A percentile compares a stretch with the other conserved stretches of the same genome.
These are phyloP conservation scores for Patella depressa DNA, from an alignment of 2,888 invertebrate species.

Conservation along the genomic window DNA sequence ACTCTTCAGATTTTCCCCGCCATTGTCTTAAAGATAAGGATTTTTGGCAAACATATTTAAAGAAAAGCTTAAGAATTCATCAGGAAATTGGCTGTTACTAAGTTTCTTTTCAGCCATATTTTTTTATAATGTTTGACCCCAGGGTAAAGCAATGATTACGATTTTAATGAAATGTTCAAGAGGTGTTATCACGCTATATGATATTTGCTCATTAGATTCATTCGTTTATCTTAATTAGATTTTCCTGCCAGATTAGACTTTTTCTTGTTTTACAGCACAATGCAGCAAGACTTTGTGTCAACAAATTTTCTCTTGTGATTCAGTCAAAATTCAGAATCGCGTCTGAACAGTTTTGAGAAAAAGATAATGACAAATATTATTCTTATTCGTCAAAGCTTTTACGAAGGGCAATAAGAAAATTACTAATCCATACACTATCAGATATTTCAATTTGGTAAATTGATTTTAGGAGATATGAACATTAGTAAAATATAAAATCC, in stretches of 20 bases:
- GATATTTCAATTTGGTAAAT: conserved; percentile 5
- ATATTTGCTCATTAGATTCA: neutral
- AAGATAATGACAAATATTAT: conserved; percentile 2
- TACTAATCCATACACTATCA: neutral
- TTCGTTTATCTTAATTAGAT: conserved; percentile 1
- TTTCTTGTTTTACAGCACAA: neutral
- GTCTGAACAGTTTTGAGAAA: neutral
- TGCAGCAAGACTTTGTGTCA: neutral
- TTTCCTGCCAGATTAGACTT: neutral
- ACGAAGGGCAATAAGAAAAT: neutral
- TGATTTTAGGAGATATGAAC: conserved; percentile 5
- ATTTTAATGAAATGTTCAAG: conserved; percentile 9
- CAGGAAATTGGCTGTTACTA: conserved; percentile 9
- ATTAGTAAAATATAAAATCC: conserved; percentile 10
- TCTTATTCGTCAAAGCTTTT: conserved; percentile 7
- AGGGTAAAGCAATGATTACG: conserved; percentile 3
- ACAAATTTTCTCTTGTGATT: neutral
- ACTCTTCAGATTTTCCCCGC: no score
- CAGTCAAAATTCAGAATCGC: no score
- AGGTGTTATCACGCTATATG: neutral
- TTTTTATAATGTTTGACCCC: conserved; percentile 1
- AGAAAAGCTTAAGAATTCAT: neutral
- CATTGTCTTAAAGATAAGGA: no score
- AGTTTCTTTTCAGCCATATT: neutral
- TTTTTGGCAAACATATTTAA: no score